Conservation (phyloP, 37 sponge, comb jelly and placozoan species). For the Chondrilla cf. caribensis region DNA sequence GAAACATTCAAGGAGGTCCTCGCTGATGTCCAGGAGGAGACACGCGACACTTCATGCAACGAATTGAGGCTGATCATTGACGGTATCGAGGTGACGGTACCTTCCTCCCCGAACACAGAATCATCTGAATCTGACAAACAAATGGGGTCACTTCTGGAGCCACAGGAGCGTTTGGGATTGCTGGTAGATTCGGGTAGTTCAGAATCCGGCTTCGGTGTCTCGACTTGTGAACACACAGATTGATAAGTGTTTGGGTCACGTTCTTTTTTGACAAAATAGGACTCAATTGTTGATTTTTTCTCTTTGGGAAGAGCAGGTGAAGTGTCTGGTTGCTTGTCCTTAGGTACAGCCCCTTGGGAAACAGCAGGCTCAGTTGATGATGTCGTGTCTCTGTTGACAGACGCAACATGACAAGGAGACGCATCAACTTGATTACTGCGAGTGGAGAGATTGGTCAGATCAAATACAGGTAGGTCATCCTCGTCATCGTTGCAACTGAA, state of each 20-base stretch:
- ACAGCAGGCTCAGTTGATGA: not conserved
- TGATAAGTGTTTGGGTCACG: not conserved
- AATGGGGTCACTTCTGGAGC: not conserved
- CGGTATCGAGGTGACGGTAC: not conserved
- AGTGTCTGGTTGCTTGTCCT: not conserved
- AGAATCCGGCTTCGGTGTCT: not conserved
- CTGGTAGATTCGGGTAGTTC: not conserved
- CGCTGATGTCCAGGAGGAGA: not conserved
- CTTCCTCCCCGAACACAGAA: not conserved
- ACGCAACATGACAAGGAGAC: not conserved
- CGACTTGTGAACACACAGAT: not conserved
- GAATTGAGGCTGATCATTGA: not conserved
- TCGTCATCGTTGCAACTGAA: not conserved
- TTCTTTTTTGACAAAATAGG: no score
- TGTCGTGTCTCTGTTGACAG: not conserved
- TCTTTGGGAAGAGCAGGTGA: no score
- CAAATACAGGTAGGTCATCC: not conserved
- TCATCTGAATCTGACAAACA: not conserved
- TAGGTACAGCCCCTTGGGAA: not conserved
- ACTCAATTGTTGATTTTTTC: no score
- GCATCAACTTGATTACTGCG: not conserved
- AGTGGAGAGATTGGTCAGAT: not conserved
- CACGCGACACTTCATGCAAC: not conserved
- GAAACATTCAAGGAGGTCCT: not conserved
- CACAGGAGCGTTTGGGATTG: not conserved